phyloP scores from a whole-genome alignment of 2,113 vertebrate species.

The Progne subis region DNA sequence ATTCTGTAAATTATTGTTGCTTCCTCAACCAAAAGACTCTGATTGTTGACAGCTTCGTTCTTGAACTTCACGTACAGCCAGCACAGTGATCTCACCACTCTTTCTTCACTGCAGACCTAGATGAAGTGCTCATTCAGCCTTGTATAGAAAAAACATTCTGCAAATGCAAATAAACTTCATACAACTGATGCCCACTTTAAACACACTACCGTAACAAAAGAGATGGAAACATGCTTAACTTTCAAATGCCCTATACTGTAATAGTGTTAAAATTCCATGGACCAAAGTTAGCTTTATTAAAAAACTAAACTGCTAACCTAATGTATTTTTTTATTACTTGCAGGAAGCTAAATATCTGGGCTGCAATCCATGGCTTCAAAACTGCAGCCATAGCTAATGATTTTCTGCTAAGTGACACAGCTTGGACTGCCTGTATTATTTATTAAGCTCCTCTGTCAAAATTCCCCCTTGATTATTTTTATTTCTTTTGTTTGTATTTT shows the following conservation, averaged over 20 bases:
- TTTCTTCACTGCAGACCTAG: neutral
- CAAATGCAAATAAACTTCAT: neutral
- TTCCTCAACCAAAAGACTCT: neutral
- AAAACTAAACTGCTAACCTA: neutral
- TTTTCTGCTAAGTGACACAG: neutral
- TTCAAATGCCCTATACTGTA: neutral
- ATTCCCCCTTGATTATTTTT: neutral
- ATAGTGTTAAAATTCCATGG: neutral
- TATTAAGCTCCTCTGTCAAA: neutral
- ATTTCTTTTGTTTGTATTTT: neutral
- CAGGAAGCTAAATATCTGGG: neutral
- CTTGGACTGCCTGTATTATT: neutral
- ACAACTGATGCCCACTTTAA: neutral
- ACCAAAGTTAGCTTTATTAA: neutral
- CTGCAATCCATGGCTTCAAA: neutral
- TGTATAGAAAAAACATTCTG: neutral
- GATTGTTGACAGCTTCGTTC: neutral
- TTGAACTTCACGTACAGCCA: neutral
- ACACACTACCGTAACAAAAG: neutral
- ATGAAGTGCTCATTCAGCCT: neutral
- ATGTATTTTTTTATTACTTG: neutral
- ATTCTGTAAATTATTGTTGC: neutral
- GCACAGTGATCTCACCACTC: neutral
- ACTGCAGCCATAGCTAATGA: neutral
- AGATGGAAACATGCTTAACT: neutral